These are phyloP conservation scores for Clusia tigrina DNA, from an alignment of 2,888 invertebrate species.

Conservation along the genomic window DNA sequence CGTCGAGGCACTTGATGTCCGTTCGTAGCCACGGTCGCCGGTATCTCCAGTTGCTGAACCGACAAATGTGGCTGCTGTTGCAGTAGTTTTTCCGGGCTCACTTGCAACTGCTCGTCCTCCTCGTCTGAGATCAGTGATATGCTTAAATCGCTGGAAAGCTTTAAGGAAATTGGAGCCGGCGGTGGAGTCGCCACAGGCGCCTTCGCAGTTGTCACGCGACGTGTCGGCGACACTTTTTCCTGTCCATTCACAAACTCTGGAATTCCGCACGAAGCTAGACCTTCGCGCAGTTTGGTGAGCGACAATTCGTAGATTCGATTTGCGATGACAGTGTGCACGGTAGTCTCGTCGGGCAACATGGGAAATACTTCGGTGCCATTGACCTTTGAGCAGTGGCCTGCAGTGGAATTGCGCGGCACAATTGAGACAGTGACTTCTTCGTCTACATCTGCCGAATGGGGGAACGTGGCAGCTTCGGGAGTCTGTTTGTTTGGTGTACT, in stretches of 20 bases:
- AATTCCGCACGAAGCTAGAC: constrained; percentile 57
- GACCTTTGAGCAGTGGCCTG: constrained; percentile 40
- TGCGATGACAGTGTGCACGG: constrained; percentile 61
- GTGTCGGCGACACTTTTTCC: constrained; percentile 44
- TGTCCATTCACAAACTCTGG: constrained; percentile 50
- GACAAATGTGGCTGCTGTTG: constrained; percentile 52
- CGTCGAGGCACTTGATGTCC: constrained; percentile 1
- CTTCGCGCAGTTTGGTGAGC: constrained; percentile 58
- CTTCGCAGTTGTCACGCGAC: constrained; percentile 32
- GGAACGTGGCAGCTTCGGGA: constrained; percentile 49
- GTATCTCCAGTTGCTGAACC: constrained; percentile 44
- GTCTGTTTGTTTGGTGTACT: constrained; percentile 34
- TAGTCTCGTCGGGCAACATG: constrained; percentile 57
- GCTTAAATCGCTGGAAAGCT: constrained; percentile 58
- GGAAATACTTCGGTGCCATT: constrained; percentile 38
- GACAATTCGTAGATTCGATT: constrained; percentile 61
- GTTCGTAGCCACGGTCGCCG: neutral
- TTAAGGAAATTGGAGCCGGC: constrained; percentile 53
- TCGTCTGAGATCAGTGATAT: constrained; percentile 63
- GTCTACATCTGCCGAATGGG: constrained; percentile 41
- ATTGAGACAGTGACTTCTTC: constrained; percentile 58
- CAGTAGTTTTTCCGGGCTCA: constrained; percentile 47
- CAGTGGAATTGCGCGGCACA: constrained; percentile 52
- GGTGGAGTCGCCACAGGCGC: constrained; percentile 47
- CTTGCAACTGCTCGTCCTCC: constrained; percentile 47